Evolutionary conservation across 2,113 vertebrate species (phyloP).

Genomic region (Solea solea): DNA sequence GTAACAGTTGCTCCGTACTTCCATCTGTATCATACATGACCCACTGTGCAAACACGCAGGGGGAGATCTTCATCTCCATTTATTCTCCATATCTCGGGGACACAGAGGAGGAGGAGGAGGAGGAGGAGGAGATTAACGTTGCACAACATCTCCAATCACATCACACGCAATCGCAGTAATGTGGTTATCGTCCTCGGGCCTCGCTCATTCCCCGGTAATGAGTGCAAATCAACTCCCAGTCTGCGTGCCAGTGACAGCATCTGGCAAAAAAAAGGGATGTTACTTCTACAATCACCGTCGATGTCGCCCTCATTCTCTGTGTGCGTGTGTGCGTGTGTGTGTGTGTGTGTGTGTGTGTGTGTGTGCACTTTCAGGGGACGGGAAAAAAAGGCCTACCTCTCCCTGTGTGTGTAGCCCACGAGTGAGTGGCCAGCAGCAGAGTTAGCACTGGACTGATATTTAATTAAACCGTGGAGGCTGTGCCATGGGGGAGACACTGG

Average conservation of each 20-base stretch:
- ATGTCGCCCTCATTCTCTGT: constrained; percentile 27
- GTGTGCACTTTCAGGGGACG: constrained; percentile 3
- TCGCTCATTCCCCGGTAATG: constrained; percentile 77
- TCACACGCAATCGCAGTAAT: constrained; percentile 68
- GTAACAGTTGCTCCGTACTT: constrained; percentile 53
- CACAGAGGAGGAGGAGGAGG: constrained; percentile 44
- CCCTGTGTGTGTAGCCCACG: constrained; percentile 37
- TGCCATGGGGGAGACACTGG: constrained; percentile 48
- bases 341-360: too few relatives aligned
- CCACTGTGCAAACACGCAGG: constrained; percentile 41
- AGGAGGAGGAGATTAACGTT: constrained; percentile 55
- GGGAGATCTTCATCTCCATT: constrained; percentile 66
- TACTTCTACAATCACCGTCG: constrained; percentile 42
- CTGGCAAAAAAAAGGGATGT: constrained; percentile 53
- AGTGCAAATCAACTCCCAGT: constrained; percentile 80
- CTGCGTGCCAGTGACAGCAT: constrained; percentile 75
- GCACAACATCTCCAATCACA: constrained; percentile 71
- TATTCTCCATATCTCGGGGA: constrained; percentile 67
- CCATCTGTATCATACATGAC: constrained; percentile 52
- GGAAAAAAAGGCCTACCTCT: too few relatives aligned
- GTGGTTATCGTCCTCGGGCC: constrained; percentile 73
- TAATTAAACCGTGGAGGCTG: constrained; percentile 73
- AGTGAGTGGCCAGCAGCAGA: constrained; percentile 55
- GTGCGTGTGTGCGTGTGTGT: neutral
- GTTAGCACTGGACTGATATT: constrained; percentile 72